Conservation (phyloP, 2,113 vertebrate species). For the Embiotoca jacksoni region DNA sequence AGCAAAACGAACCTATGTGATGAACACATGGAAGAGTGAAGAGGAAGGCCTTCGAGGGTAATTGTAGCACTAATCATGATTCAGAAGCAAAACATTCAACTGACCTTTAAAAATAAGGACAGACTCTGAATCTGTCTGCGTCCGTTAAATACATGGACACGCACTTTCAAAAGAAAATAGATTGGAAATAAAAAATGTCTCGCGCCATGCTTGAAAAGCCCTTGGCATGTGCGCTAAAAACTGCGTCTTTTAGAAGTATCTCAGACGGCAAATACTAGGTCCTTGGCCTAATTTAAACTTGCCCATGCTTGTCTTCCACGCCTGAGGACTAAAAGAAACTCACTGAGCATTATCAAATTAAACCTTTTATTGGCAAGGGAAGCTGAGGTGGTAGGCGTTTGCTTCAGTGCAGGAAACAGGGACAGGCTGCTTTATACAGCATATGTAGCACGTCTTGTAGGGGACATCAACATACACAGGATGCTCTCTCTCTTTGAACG, state of each 20-base stretch:
- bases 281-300: slow-evolving; percentile 43
- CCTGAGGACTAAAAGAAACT: slow-evolving; percentile 39
- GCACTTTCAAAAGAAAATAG: slow-evolving; percentile 24
- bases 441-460: slow-evolving; percentile 28
- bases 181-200: slow-evolving; percentile 31
- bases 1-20: slow-evolving; percentile 20
- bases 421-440: slow-evolving; percentile 27
- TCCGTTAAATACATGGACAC: slow-evolving; percentile 22
- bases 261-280: slow-evolving; percentile 36
- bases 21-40: slow-evolving; percentile 20
- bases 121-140: slow-evolving; percentile 18
- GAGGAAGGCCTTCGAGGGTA: slow-evolving; percentile 12
- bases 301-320: slow-evolving; percentile 26
- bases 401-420: slow-evolving; percentile 30
- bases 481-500: slow-evolving; percentile 29
- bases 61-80: slow-evolving; percentile 22
- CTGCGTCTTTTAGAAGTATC: slow-evolving; percentile 28
- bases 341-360: slow-evolving; percentile 41
- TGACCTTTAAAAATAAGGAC: slow-evolving; percentile 31
- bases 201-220: slow-evolving; percentile 9
- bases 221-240: slow-evolving; percentile 38
- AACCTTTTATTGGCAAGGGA: slow-evolving; percentile 54
- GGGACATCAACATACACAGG: slow-evolving; percentile 48
- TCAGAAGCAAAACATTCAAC: slow-evolving; percentile 2
- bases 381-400: slow-evolving; percentile 23